These are phyloP conservation scores for Bradypus variegatus DNA, from an alignment of 2,797 vertebrate genomes.

Conservation along the genomic window DNA sequence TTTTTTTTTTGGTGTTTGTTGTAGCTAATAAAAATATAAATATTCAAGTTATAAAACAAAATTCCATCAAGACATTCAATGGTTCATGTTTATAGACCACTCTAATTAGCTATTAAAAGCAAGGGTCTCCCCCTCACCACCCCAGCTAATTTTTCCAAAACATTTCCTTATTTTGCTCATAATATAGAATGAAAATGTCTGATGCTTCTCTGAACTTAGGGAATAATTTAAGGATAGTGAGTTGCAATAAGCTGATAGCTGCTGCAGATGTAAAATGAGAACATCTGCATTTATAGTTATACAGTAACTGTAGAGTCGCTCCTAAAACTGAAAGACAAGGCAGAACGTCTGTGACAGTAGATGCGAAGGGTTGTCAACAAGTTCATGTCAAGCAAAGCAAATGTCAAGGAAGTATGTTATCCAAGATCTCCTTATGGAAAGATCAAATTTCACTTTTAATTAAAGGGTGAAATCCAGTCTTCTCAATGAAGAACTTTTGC, in stretches of 20 bases:
- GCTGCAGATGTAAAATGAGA: slow-evolving; percentile 45
- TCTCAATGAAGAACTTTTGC: neutral
- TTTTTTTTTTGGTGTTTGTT: slow-evolving; percentile 27
- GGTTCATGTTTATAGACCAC: slow-evolving; percentile 2
- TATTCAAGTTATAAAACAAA: slow-evolving; percentile 34
- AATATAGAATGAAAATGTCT: slow-evolving; percentile 54
- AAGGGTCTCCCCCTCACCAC: neutral
- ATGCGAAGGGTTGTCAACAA: slow-evolving; percentile 30
- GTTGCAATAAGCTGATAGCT: slow-evolving; percentile 51
- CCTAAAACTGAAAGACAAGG: slow-evolving; percentile 41
- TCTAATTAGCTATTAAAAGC: slow-evolving; percentile 55
- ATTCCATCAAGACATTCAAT: slow-evolving; percentile 38
- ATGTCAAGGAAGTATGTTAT: neutral
- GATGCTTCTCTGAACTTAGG: slow-evolving; percentile 45
- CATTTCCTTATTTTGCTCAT: neutral
- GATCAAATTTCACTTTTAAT: slow-evolving; percentile 51
- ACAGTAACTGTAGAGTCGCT: slow-evolving; percentile 34
- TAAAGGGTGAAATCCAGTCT: neutral
- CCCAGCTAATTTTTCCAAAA: slow-evolving; percentile 31
- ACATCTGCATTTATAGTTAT: slow-evolving; percentile 45
- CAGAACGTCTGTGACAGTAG: neutral
- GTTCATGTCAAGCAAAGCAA: neutral
- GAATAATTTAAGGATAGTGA: slow-evolving; percentile 45
- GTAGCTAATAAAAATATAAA: slow-evolving; percentile 23
- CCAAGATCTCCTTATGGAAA: slow-evolving; percentile 27